phyloP scores from a whole-genome alignment of 2,113 vertebrate species.

The Ondatra zibethicus region DNA sequence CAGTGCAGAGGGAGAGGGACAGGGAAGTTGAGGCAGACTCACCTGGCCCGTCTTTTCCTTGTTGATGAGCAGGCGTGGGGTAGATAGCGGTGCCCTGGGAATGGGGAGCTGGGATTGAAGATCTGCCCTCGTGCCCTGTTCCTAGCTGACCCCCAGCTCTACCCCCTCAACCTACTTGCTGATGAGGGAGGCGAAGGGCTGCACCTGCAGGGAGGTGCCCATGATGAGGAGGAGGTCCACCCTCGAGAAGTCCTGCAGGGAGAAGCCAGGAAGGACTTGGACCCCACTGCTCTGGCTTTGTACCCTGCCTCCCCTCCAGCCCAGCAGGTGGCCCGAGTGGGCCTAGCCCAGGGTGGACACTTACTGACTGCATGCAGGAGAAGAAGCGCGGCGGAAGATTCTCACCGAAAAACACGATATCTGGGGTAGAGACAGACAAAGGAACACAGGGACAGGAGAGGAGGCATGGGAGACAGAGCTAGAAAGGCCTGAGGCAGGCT shows the following conservation, averaged over 20 bases:
- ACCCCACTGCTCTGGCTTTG: neutral
- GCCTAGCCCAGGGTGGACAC: neutral
- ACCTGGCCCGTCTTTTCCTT: constrained; percentile 95
- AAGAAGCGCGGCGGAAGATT: constrained; percentile 93
- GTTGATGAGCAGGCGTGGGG: constrained; percentile 94
- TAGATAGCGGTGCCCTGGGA: constrained; percentile 90
- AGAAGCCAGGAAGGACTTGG: neutral
- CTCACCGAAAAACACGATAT: constrained; percentile 96
- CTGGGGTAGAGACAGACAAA: constrained; percentile 79
- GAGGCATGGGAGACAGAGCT: neutral
- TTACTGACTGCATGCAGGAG: constrained; percentile 91
- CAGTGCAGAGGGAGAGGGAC: neutral
- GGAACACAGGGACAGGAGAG: neutral
- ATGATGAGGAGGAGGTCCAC: constrained; percentile 95
- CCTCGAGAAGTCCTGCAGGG: constrained; percentile 90
- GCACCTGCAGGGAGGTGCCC: constrained; percentile 96
- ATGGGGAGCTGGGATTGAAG: neutral
- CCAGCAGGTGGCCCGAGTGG: neutral
- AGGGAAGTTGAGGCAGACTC: neutral
- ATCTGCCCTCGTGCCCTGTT: rapidly evolving
- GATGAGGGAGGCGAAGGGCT: constrained; percentile 94
- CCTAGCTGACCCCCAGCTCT: neutral
- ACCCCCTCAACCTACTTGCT: constrained; percentile 87
- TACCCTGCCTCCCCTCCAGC: rapidly evolving
- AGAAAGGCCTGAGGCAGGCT: neutral